Base-by-base conservation (phyloP, 2,797 vertebrate species). In the Chaenodraco wilsoni region DNA sequence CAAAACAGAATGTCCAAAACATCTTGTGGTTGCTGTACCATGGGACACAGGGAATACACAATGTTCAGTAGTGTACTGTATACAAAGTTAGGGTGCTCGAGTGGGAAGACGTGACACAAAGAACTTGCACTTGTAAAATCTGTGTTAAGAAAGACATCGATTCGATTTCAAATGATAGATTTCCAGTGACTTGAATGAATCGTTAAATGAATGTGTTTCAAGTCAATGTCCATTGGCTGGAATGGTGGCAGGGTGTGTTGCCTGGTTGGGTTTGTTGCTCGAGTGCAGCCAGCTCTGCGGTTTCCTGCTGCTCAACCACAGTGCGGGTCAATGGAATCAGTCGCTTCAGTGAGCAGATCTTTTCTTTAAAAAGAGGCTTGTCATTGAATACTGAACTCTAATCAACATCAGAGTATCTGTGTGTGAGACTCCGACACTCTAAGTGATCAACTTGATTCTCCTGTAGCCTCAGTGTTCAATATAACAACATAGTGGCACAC, bases 311-410 rank as follows among this genome's bases (percentile, higher is more conserved):
- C 69, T 85, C 72, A 14, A 16, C 86, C 67, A 8, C 41, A 19
- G 74, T n/a, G 5, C 17, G 2, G 62, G 83, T 88, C 87, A 65
- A 87, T 87, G 62, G 50, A 49, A 69, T 80, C 58, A 65, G 56
- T 31, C 16, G 72, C 76, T 56, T 51, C 83, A 57, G 62, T 57
- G 67, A 86, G 76, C 73, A 67, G 48, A 83, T 84, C 64, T 69
- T 46, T 65, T 58, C 67, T 51, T 78, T 76, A 72, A 54, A 72
- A 17, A 0, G 33, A 72, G 45, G 45, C 43, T 31, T 72, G 66
- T 48, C 75, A 13, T 65, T 62, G 66, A 9, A 40, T 49, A 27
- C 21, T 11, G 6, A 48, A 59, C 69, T 62, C 19, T 33, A 9
- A 48, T 59, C 33, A 50, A 17, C 61, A 48, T 74, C 60, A 27